Evolutionary conservation across 2,888 invertebrate genomes (phyloP), one percentile per base, ranked within the genome.

Genomic region (Acronicta aceris): DNA sequence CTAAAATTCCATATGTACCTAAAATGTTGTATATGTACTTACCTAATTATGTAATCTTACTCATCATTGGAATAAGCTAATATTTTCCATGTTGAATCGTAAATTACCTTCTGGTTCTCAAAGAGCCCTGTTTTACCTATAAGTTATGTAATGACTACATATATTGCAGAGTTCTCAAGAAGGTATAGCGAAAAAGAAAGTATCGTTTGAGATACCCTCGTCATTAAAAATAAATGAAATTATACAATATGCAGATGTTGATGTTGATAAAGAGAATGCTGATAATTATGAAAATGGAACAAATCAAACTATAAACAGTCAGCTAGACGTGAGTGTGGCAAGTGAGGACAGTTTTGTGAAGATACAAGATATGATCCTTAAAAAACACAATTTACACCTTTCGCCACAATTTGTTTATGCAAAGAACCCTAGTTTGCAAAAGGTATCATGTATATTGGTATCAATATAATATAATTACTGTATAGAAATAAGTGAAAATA

Each of bases 401-500:
- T 92, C 93, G 3, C 93, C 93, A 5, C 85, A 89, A 71, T 93
- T 93, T 82, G 84, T 88, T 15, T 94, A 93, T 73, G 78, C 84
- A 12, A 92, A 89, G 66, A 89, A 89, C 51, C 78, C 62, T 43
- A 62, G 73, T 3, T 60, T 82, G 51, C 77, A 79, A 61, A 78
- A 78, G 78, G 87, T 87, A 84, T 51, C 40, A 60, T 12, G 10
- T 38, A n/a, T n/a, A 16, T 27, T 16, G 4, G 21, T 21, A 21
- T 21, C 21, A 21, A 21, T 21, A 21, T 3, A 21, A 21, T 4
- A 21, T n/a, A n/a, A n/a, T n/a, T n/a, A n/a, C n/a, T n/a, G 0
- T 27, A 40, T 2, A 40, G 16, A n/a, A 42, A 27, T 13, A 1
- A 10, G 30, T 30, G 27, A 30, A 30, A 30, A 30, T 3, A 12